phyloP scores from a whole-genome alignment of 2,888 invertebrate genomes.

The Fragum fragum region DNA sequence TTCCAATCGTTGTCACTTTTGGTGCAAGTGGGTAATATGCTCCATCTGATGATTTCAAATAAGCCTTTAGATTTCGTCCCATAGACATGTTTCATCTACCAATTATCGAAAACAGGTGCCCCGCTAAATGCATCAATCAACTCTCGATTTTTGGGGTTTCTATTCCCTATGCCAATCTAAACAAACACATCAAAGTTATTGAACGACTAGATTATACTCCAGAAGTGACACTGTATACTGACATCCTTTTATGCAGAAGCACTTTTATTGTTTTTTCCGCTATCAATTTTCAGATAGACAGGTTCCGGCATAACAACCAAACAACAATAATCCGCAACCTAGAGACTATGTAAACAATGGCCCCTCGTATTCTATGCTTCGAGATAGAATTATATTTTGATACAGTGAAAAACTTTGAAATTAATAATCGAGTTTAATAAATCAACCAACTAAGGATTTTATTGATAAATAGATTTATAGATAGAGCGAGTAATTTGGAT shows the following conservation, averaged over 20 bases:
- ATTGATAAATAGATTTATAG: too few relatives aligned
- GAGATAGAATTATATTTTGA: too few relatives aligned
- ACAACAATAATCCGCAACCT: slow-evolving; percentile 81
- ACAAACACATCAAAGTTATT: background rate
- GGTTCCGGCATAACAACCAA: slow-evolving; percentile 79
- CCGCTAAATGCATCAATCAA: slow-evolving; percentile 53
- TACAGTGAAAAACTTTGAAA: background rate
- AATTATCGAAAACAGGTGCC: slow-evolving; percentile 62
- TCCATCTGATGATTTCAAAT: slow-evolving; percentile 83
- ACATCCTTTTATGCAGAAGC: slow-evolving; percentile 20
- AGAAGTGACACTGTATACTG: background rate
- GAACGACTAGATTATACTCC: background rate
- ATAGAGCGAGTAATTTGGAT: background rate
- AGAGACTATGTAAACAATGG: slow-evolving; percentile 65
- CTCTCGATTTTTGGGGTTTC: background rate
- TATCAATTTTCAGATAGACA: slow-evolving; percentile 68
- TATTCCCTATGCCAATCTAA: background rate
- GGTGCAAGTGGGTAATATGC: slow-evolving; percentile 83
- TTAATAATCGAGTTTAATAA: background rate
- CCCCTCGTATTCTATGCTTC: background rate
- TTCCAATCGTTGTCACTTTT: slow-evolving; percentile 86
- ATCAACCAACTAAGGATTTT: too few relatives aligned
- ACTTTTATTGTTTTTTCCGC: slow-evolving; percentile 40
- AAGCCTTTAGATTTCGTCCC: slow-evolving; percentile 81
- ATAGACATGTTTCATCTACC: slow-evolving; percentile 39